A percentile compares a stretch with the other conserved stretches of the same genome.
Evolutionary conservation across 2,113 vertebrate species (phyloP).

Genomic region (Cacatua alba): DNA sequence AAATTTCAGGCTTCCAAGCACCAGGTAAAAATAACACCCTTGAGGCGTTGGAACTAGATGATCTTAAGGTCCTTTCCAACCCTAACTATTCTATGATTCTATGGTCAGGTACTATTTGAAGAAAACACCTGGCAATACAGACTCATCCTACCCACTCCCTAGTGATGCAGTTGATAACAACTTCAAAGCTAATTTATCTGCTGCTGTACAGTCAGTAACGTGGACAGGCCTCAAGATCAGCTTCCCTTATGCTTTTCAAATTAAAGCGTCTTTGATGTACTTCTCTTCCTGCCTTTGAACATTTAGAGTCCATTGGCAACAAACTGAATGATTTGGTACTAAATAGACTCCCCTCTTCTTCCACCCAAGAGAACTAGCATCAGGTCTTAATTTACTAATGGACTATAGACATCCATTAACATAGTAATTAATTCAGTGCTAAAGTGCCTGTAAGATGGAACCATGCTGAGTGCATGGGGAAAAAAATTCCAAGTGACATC

Average conservation of each 20-base stretch:
- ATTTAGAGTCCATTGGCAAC: neutral
- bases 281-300: conserved; percentile 48
- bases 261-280: conserved; percentile 24
- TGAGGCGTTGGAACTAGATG: neutral
- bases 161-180: neutral
- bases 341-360: conserved; percentile 9
- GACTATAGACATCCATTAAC: conserved; percentile 56
- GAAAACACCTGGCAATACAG: neutral
- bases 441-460: conserved; percentile 34
- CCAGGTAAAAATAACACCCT: neutral
- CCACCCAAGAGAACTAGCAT: conserved; percentile 42
- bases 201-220: neutral
- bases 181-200: neutral
- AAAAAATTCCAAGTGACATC: conserved; percentile 23
- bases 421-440: conserved; percentile 65
- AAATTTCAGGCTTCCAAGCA: neutral
- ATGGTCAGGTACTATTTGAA: neutral
- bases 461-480: neutral
- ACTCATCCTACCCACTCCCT: neutral
- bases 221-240: neutral
- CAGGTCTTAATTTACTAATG: conserved; percentile 65
- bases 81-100: neutral
- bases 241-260: conserved; percentile 10
- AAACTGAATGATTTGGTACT: neutral
- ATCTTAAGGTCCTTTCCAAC: neutral